phyloP scores from a whole-genome alignment of 2,888 invertebrate genomes.

The Brachypterus glaber region DNA sequence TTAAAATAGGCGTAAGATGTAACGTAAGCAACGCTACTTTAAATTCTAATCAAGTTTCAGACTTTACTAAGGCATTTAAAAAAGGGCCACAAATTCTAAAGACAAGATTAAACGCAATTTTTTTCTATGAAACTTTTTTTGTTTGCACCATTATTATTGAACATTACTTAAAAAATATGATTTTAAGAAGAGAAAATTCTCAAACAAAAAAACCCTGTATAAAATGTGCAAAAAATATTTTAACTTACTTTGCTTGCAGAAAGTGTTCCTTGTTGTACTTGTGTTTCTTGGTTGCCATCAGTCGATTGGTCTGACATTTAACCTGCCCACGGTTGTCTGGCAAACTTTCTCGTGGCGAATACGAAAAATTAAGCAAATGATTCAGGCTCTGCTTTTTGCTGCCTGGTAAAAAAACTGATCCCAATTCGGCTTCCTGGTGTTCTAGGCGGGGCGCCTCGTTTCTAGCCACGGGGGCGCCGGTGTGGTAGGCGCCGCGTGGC shows the following conservation, averaged over 20 bases:
- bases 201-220: too few relatives aligned
- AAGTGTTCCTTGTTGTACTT: slow-evolving; percentile 91
- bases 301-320: slow-evolving; percentile 30
- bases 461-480: slow-evolving; percentile 45
- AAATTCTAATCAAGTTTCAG: too few relatives aligned
- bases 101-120: too few relatives aligned
- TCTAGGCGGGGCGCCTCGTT: slow-evolving; percentile 60
- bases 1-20: too few relatives aligned
- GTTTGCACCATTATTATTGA: too few relatives aligned
- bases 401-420: slow-evolving; percentile 74
- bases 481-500: slow-evolving; percentile 52
- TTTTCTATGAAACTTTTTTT: too few relatives aligned
- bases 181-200: too few relatives aligned
- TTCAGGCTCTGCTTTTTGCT: slow-evolving; percentile 88
- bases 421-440: slow-evolving; percentile 59
- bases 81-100: too few relatives aligned
- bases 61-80: too few relatives aligned
- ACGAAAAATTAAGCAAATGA: slow-evolving; percentile 89
- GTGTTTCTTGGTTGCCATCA: slow-evolving; percentile 47
- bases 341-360: slow-evolving; percentile 41
- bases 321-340: slow-evolving; percentile 15
- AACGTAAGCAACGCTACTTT: too few relatives aligned
- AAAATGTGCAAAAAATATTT: too few relatives aligned
- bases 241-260: slow-evolving; percentile 86
- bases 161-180: too few relatives aligned